These are phyloP conservation scores for Campaea margaritaria DNA, from an alignment of 2,888 invertebrate genomes.

Conservation along the genomic window DNA sequence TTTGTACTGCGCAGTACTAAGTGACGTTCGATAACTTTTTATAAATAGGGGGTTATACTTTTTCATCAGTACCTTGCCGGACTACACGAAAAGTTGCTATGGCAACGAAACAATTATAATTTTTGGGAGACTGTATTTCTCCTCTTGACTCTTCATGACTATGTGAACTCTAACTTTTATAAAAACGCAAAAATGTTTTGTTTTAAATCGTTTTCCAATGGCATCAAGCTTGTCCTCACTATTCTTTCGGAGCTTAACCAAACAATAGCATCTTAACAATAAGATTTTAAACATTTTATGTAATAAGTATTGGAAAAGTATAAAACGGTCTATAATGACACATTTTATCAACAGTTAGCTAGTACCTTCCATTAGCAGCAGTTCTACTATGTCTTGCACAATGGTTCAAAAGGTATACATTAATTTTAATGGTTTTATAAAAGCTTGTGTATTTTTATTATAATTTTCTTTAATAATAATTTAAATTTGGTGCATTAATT, in stretches of 20 bases:
- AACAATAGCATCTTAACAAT: constrained; percentile 56
- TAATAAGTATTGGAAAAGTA: constrained; percentile 78
- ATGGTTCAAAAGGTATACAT: constrained; percentile 68
- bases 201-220: background rate
- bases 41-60: too few relatives aligned
- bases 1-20: too few relatives aligned
- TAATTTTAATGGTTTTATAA: background rate
- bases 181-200: too few relatives aligned
- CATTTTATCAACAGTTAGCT: constrained; percentile 73
- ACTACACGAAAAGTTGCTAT: too few relatives aligned
- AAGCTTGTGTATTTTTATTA: background rate
- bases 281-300: constrained; percentile 73
- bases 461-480: too few relatives aligned
- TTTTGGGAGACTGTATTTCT: too few relatives aligned
- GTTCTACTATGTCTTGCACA: constrained; percentile 65
- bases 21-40: too few relatives aligned
- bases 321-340: constrained; percentile 73
- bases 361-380: constrained; percentile 67
- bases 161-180: too few relatives aligned
- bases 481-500: too few relatives aligned
- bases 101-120: too few relatives aligned
- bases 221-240: constrained; percentile 49
- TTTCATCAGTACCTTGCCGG: too few relatives aligned
- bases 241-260: constrained; percentile 53
- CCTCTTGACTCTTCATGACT: too few relatives aligned